phyloP scores from a whole-genome alignment of 2,113 vertebrate genomes.

The Eulemur macaco region DNA sequence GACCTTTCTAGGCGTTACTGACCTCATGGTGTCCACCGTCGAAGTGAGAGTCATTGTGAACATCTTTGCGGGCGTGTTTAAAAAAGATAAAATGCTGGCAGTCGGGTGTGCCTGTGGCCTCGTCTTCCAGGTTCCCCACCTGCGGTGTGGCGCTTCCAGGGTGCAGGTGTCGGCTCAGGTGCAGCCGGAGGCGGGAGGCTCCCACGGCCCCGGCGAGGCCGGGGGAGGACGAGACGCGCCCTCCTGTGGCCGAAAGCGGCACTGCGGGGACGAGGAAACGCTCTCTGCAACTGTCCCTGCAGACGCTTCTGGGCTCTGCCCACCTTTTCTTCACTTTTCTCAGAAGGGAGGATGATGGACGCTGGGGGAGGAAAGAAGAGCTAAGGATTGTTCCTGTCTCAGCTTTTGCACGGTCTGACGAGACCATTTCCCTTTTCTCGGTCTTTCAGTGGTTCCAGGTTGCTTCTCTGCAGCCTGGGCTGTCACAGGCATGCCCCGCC shows the following conservation, averaged over 20 bases:
- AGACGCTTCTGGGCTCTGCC: not conserved
- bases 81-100: not conserved
- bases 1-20: not conserved
- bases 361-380: not conserved
- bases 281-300: too few relatives aligned
- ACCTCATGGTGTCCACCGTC: fast-evolving
- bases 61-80: not conserved
- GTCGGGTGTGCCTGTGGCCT: fast-evolving
- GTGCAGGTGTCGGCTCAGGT: not conserved
- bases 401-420: too few relatives aligned
- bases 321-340: not conserved
- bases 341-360: not conserved
- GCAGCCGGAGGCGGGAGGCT: fast-evolving
- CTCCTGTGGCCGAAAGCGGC: not conserved
- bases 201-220: fast-evolving
- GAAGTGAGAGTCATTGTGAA: not conserved
- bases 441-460: too few relatives aligned
- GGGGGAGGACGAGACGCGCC: not conserved
- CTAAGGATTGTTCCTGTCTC: not conserved
- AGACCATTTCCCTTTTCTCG: not conserved
- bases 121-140: slow-evolving; percentile 13
- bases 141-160: not conserved
- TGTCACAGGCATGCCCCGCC: not conserved
- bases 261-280: not conserved
- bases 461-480: not conserved